These are phyloP conservation scores for Lynx canadensis DNA, from an alignment of 2,113 vertebrate species.

Conservation along the genomic window DNA sequence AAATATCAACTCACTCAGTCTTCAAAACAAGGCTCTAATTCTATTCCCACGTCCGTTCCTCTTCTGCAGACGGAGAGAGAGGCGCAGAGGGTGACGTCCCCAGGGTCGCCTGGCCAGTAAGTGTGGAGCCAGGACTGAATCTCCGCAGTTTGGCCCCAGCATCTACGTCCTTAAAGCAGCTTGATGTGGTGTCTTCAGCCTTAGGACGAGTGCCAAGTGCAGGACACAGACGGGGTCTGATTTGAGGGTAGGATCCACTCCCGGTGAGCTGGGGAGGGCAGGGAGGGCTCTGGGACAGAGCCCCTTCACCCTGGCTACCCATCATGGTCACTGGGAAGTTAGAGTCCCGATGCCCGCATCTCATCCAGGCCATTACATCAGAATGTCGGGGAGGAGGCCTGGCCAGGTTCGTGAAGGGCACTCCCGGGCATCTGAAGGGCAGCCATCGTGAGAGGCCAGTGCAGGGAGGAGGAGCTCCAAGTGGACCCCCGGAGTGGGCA, in stretches of 20 bases:
- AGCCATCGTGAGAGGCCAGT: neutral
- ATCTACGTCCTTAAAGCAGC: neutral
- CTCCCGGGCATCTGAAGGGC: neutral
- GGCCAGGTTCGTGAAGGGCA: neutral
- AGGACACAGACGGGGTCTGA: neutral
- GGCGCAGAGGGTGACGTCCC: neutral
- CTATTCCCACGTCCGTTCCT: neutral
- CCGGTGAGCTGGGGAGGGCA: neutral
- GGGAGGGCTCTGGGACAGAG: neutral
- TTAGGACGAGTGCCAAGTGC: neutral
- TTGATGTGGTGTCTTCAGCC: neutral
- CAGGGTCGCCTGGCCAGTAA: neutral
- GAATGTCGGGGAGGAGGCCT: neutral
- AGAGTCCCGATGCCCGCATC: neutral
- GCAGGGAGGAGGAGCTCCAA: neutral
- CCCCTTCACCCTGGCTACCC: neutral
- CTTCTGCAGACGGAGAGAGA: neutral
- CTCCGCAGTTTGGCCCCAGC: neutral
- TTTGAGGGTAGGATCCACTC: neutral
- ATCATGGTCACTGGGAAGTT: neutral
- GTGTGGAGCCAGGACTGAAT: neutral
- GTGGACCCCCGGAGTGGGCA: too few relatives aligned
- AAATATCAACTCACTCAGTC: constrained; percentile 15
- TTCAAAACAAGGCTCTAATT: neutral
- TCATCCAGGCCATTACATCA: neutral